Percentiles rank a stretch among this genome's conserved stretches.
Evolutionary conservation across 2,888 invertebrate genomes (phyloP).

Genomic region (Pristionchus arcanus): DNA sequence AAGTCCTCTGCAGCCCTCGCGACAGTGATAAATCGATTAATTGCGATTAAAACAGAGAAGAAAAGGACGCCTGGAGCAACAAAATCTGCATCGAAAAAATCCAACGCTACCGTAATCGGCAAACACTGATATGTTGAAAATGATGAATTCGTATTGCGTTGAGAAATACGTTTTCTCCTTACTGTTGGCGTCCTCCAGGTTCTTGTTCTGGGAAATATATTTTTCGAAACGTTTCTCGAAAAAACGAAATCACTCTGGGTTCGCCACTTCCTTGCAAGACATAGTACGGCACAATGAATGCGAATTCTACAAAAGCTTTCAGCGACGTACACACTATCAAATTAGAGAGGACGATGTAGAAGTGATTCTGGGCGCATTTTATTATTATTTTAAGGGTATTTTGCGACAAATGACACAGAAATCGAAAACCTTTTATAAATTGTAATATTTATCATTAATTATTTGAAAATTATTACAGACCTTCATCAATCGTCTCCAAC

Average conservation of each 20-base stretch:
- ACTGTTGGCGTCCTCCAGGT: background rate
- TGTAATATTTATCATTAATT: background rate
- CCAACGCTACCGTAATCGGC: background rate
- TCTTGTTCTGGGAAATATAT: background rate
- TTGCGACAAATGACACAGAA: background rate
- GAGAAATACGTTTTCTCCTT: background rate
- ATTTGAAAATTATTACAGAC: no score
- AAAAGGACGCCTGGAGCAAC: background rate
- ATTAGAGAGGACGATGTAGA: background rate
- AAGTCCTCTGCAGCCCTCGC: background rate
- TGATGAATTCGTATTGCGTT: background rate
- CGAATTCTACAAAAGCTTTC: background rate
- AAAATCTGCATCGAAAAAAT: background rate
- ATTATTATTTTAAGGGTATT: no score
- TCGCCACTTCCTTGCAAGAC: background rate
- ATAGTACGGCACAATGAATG: slow-evolving; percentile 13
- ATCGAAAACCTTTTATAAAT: background rate
- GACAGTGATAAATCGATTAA: background rate
- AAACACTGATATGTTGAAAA: background rate
- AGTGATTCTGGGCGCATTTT: background rate
- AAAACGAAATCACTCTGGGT: background rate
- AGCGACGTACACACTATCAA: background rate
- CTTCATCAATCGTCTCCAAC: background rate
- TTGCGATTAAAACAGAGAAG: background rate
- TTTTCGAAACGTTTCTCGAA: background rate